A percentile compares a stretch with the other conserved stretches of the same genome.
phyloP scores from a whole-genome alignment of 2,113 vertebrate species.

The Elephantulus edwardii region DNA sequence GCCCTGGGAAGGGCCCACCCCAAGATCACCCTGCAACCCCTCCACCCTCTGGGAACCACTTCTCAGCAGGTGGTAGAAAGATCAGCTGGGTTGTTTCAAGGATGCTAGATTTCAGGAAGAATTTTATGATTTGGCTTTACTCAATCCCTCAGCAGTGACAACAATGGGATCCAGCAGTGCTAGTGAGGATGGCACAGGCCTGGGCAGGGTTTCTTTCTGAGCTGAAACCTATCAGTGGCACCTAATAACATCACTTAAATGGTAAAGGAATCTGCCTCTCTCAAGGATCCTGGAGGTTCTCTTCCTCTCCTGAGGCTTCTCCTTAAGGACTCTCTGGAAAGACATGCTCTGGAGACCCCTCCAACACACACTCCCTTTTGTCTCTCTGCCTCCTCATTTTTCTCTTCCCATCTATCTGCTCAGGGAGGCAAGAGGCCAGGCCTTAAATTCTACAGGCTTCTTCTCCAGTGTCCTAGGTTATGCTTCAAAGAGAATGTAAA shows the following conservation, averaged over 20 bases:
- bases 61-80: background rate
- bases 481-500: background rate
- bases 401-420: background rate
- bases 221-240: too few relatives aligned
- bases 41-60: background rate
- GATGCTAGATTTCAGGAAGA: background rate
- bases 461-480: background rate
- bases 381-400: background rate
- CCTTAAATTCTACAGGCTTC: background rate
- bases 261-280: background rate
- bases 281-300: background rate
- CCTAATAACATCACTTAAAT: background rate
- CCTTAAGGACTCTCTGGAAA: background rate
- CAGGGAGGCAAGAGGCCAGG: background rate
- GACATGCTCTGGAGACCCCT: background rate
- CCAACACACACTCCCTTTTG: background rate
- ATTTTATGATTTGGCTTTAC: background rate
- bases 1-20: background rate
- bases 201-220: too few relatives aligned
- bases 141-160: too few relatives aligned
- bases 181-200: too few relatives aligned
- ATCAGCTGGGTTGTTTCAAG: background rate
- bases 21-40: background rate
- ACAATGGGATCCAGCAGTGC: too few relatives aligned
- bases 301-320: background rate